These are phyloP conservation scores for Micronycteris hirsuta DNA, from an alignment of 2,113 vertebrate species.

Conservation along the genomic window DNA sequence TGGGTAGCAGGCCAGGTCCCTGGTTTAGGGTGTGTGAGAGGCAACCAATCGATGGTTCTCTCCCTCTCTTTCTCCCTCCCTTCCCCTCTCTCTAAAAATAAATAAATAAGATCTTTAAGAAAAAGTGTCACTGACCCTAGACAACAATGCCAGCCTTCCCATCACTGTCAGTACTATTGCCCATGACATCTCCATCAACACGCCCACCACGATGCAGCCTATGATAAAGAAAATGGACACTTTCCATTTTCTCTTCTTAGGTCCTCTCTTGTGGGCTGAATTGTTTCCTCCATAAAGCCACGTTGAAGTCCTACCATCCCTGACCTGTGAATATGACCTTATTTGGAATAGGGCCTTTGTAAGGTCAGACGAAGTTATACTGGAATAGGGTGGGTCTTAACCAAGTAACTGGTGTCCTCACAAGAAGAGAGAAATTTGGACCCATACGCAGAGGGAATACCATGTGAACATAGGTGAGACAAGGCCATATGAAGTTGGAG, in stretches of 20 bases:
- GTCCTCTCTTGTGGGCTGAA: not conserved
- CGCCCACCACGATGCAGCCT: not conserved
- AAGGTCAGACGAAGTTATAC: not conserved
- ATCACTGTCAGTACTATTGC: not conserved
- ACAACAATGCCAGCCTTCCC: not conserved
- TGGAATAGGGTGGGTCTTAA: not conserved
- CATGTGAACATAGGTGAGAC: not conserved
- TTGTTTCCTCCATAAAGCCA: not conserved
- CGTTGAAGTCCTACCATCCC: not conserved
- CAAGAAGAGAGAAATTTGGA: not conserved
- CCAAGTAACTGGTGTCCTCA: not conserved
- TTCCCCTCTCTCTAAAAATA: no score
- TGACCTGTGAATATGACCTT: not conserved
- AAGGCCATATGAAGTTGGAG: not conserved
- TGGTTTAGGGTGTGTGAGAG: no score
- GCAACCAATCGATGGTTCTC: no score
- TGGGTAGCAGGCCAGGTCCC: no score
- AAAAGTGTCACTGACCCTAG: not conserved
- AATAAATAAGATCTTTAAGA: no score
- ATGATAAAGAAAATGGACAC: not conserved
- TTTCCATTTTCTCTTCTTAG: not conserved
- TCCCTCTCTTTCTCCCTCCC: no score
- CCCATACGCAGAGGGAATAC: not conserved
- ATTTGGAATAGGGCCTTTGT: not conserved
- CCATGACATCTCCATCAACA: not conserved